Evolutionary conservation across 2,113 vertebrate genomes (phyloP).

Genomic region (Brachypteracias leptosomus): DNA sequence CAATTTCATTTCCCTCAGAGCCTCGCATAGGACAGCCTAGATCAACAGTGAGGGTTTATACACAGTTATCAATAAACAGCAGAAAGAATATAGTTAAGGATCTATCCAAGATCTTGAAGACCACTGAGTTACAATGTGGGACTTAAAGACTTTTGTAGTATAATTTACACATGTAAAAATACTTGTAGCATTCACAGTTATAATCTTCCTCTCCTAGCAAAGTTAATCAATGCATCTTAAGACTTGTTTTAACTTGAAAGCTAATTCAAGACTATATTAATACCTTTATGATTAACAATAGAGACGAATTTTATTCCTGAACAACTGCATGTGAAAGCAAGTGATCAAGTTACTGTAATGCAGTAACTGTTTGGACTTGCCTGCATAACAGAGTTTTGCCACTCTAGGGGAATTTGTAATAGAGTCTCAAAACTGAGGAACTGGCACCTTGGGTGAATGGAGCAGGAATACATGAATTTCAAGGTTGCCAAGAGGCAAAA

Average conservation of each 20-base stretch:
- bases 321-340: constrained; percentile 2
- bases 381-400: neutral
- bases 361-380: neutral
- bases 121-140: neutral
- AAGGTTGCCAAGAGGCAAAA: neutral
- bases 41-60: neutral
- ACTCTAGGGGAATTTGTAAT: neutral
- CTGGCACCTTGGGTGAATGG: neutral
- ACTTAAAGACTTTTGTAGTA: neutral
- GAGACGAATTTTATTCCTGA: neutral
- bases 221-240: neutral
- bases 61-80: neutral
- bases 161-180: neutral
- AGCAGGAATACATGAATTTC: neutral
- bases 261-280: neutral
- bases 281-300: neutral
- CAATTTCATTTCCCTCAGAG: neutral
- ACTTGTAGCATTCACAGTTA: neutral
- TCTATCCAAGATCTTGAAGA: neutral
- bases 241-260: constrained; percentile 9
- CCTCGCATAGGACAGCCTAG: neutral
- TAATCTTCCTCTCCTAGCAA: neutral
- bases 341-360: neutral
- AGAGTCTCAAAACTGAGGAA: neutral
- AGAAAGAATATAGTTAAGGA: neutral